Conservation (phyloP, 2,888 invertebrate genomes). For the Automeris io region DNA sequence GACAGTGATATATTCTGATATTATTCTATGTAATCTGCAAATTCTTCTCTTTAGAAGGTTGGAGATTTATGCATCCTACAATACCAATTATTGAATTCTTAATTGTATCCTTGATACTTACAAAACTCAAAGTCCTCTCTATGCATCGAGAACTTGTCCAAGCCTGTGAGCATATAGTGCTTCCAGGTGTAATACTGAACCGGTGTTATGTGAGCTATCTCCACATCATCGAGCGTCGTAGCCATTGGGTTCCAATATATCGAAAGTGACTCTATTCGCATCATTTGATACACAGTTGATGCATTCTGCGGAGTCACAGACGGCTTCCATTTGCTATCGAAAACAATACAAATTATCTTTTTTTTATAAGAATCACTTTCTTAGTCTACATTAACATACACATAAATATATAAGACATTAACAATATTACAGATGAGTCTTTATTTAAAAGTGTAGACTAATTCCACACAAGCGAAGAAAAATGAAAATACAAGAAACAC, state of each 20-base stretch:
- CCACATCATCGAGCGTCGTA: constrained; percentile 70
- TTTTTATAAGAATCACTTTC: too few relatives aligned
- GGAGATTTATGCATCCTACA: neutral
- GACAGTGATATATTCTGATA: too few relatives aligned
- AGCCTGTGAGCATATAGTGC: constrained; percentile 83
- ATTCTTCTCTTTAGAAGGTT: too few relatives aligned
- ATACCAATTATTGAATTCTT: too few relatives aligned
- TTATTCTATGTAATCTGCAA: too few relatives aligned
- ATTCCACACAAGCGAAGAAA: too few relatives aligned
- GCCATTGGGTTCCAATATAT: constrained; percentile 85
- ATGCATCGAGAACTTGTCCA: constrained; percentile 86
- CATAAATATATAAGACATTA: too few relatives aligned
- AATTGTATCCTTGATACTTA: constrained; percentile 58
- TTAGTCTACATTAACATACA: too few relatives aligned
- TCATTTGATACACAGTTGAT: constrained; percentile 82
- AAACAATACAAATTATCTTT: too few relatives aligned
- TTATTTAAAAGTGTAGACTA: too few relatives aligned
- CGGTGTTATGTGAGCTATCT: constrained; percentile 68
- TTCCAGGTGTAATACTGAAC: constrained; percentile 84
- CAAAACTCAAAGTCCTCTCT: constrained; percentile 88
- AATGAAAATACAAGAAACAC: too few relatives aligned
- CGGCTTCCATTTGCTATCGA: constrained; percentile 85
- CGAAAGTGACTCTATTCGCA: constrained; percentile 85
- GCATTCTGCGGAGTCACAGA: constrained; percentile 78
- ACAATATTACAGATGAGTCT: too few relatives aligned